Base-by-base conservation (phyloP, 2,113 vertebrate genomes). In the Sula dactylatra region DNA sequence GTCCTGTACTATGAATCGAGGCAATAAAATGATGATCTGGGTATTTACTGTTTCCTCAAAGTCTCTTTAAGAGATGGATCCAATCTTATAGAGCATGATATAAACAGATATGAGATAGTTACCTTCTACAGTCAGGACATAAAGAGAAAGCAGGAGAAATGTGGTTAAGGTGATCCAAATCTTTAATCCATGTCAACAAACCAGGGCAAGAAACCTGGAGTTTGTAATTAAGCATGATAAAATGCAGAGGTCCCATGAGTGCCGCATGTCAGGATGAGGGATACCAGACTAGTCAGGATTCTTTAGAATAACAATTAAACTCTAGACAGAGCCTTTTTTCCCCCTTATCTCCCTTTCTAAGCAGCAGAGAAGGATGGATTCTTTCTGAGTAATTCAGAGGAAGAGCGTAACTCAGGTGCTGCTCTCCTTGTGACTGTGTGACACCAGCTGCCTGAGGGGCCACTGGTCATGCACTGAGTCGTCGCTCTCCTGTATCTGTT, bases 371-470 rank as follows among this genome's bases (percentile, higher is more conserved):
- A 67, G 58, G 40, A 47, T 42, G 62, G 42, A 71, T 54, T 69
- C 19, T 42, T 91, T 66, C 26, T 1, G 2, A 54, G 67, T 50
- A 56, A 69, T 79, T n/a, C 52, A 47, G 24, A 42, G 50, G 71
- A 64, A 47, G 52, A 61, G 27, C 45, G 16, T 34, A 40, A 13
- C 42, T 58, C 45, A 17, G 59, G 55, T 58, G 26, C 82, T 82
- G 56, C 55, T 76, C 4, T 0, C n/a, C 40, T 61, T 10, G 1
- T 22, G 42, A 29, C n/a, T 40, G 11, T 0, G 0, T 32, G 45
- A 67, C 44, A 40, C 29, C 81, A 10, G 14, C 31, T 72, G 83
- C 40, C 42, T 45, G 27, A 31, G 50, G 81, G 84, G n/a, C 49
- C 65, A 5, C 11, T 2, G 2, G 52, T 29, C 42, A 4, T 1